Conservation (phyloP, 2,888 invertebrate genomes). For the Rhamphomyia laevipes region DNA sequence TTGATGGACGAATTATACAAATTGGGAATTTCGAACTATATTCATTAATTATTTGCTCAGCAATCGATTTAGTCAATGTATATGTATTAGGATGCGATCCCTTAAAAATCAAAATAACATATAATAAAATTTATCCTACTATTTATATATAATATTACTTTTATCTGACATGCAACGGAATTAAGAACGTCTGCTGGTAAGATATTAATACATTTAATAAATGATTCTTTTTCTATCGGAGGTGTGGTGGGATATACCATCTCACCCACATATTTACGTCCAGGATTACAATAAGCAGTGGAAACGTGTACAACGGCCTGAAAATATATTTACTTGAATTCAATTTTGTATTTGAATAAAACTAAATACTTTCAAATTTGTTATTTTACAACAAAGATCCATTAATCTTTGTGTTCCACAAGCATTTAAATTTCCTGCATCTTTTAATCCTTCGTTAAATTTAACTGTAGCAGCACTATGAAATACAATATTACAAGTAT, state of each 20-base stretch:
- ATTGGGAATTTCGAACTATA: constrained; percentile 67
- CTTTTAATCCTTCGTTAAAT: constrained; percentile 82
- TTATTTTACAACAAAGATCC: constrained; percentile 71
- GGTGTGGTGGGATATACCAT: constrained; percentile 63
- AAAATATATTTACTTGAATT: constrained; percentile 10
- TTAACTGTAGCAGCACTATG: constrained; percentile 94
- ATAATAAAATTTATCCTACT: background rate
- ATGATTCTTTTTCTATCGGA: constrained; percentile 44
- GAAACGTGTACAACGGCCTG: constrained; percentile 81
- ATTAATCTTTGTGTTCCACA: constrained; percentile 76
- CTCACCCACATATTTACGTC: constrained; percentile 68
- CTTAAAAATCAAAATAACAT: constrained; percentile 25
- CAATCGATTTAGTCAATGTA: constrained; percentile 88
- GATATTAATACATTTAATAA: constrained; percentile 49
- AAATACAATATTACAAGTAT: constrained; percentile 73
- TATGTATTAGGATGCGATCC: constrained; percentile 90
- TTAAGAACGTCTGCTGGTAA: constrained; percentile 50
- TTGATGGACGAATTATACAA: constrained; percentile 87
- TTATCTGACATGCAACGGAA: constrained; percentile 43
- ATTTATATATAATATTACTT: constrained; percentile 34
- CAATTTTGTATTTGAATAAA: background rate
- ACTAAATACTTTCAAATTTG: constrained; percentile 49
- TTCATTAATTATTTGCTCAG: constrained; percentile 66
- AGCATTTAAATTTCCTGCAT: constrained; percentile 81
- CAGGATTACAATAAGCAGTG: constrained; percentile 93